Evolutionary conservation across 2,888 invertebrate genomes (phyloP).

Genomic region (Erebia palarica): DNA sequence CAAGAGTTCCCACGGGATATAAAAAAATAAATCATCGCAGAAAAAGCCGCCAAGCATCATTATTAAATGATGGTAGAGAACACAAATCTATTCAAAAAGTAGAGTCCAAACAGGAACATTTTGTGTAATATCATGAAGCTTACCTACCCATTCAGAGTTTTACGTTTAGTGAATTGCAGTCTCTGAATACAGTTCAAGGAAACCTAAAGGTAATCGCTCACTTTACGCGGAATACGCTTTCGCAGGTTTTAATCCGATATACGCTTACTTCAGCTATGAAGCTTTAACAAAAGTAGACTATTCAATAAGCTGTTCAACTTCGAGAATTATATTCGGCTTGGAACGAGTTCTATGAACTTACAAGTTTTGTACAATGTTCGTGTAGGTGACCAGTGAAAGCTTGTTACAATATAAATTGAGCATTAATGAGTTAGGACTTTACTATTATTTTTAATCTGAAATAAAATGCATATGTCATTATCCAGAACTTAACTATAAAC

Average conservation of each 20-base stretch:
- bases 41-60: too few relatives aligned
- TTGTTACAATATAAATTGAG: too few relatives aligned
- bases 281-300: constrained; percentile 26
- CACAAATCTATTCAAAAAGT: background rate
- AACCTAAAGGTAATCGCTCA: constrained; percentile 5
- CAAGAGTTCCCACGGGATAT: too few relatives aligned
- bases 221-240: constrained; percentile 8
- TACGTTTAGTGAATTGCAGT: background rate
- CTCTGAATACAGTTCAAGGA: background rate
- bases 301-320: constrained; percentile 21
- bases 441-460: too few relatives aligned
- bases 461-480: too few relatives aligned
- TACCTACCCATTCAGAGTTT: background rate
- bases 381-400: background rate
- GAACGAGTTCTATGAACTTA: constrained; percentile 8
- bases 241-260: constrained; percentile 21
- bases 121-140: background rate
- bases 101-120: background rate
- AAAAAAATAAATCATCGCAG: too few relatives aligned
- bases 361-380: background rate
- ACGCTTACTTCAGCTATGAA: constrained; percentile 21
- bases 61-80: too few relatives aligned
- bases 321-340: constrained; percentile 12
- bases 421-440: too few relatives aligned
- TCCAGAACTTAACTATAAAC: too few relatives aligned